phyloP scores from a whole-genome alignment of 2,888 invertebrate species.

The Galerucella calmariensis region DNA sequence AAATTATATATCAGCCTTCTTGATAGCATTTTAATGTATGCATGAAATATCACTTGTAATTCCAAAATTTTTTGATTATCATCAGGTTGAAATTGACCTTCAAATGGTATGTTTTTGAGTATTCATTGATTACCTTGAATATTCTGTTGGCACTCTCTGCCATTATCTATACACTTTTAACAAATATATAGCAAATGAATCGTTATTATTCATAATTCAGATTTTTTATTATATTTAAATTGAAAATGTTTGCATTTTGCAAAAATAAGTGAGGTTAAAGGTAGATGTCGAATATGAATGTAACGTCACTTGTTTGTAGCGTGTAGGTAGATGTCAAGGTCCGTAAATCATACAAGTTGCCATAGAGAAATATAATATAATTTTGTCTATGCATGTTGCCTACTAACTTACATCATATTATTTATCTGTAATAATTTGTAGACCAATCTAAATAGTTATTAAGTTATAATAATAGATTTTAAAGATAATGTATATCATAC shows the following conservation, averaged over 20 bases:
- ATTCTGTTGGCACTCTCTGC: not conserved
- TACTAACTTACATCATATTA: no score
- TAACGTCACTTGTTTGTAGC: no score
- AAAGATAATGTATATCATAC: no score
- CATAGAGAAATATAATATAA: no score
- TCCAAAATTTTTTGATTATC: not conserved
- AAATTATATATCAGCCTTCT: not conserved
- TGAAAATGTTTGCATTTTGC: not conserved
- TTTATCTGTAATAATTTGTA: no score
- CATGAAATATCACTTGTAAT: not conserved
- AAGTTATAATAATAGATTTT: no score
- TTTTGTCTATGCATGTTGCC: no score
- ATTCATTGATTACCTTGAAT: not conserved
- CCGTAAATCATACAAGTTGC: no score
- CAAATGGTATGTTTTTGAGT: not conserved
- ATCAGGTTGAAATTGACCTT: slow-evolving; percentile 10
- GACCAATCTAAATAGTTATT: no score
- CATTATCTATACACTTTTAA: not conserved
- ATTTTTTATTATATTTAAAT: not conserved
- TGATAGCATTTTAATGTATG: slow-evolving; percentile 3
- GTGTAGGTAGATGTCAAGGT: not conserved
- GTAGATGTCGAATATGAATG: not conserved
- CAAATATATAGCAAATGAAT: not conserved
- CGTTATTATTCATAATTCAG: not conserved
- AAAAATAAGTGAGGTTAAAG: not conserved